Conservation (phyloP, 1,140 invertebrate species). For the Micrasema longulum region DNA sequence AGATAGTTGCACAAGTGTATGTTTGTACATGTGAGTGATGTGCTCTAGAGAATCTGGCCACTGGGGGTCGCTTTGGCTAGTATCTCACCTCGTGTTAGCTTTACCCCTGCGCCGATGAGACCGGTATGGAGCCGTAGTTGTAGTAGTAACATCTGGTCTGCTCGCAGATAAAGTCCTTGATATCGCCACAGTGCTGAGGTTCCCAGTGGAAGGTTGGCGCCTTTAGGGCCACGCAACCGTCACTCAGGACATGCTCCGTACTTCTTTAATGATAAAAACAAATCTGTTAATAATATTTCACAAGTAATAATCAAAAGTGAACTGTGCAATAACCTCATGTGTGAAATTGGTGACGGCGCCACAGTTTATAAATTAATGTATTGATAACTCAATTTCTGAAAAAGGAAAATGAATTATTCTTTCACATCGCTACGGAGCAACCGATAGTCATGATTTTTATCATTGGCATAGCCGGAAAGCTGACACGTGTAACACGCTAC, state of each 20-base stretch:
- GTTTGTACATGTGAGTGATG: slow-evolving; percentile 38
- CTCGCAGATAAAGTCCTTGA: slow-evolving; percentile 90
- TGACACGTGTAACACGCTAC: too few relatives aligned
- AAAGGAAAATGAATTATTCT: too few relatives aligned
- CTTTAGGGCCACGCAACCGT: slow-evolving; percentile 81
- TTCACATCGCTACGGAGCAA: too few relatives aligned
- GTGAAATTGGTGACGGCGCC: too few relatives aligned
- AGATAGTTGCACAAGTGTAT: slow-evolving; percentile 27
- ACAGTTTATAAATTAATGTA: too few relatives aligned
- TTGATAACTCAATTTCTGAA: too few relatives aligned
- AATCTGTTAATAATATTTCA: too few relatives aligned
- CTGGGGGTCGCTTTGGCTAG: slow-evolving; percentile 60
- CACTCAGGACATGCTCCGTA: slow-evolving; percentile 69
- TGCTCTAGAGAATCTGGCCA: slow-evolving; percentile 53
- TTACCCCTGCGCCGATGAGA: slow-evolving; percentile 90
- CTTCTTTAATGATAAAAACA: too few relatives aligned
- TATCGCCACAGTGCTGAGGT: slow-evolving; percentile 82
- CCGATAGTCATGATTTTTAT: too few relatives aligned
- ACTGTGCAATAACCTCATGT: too few relatives aligned
- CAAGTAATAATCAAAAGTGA: too few relatives aligned
- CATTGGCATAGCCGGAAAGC: too few relatives aligned
- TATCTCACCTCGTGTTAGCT: slow-evolving; percentile 66
- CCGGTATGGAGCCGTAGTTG: slow-evolving; percentile 90
- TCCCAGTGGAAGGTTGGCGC: slow-evolving; percentile 83
- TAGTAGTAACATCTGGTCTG: slow-evolving; percentile 91